Evolutionary conservation across 2,797 vertebrate species (phyloP), one percentile per base, ranked within the genome.

Genomic region (Mormyrops attenuatus): DNA sequence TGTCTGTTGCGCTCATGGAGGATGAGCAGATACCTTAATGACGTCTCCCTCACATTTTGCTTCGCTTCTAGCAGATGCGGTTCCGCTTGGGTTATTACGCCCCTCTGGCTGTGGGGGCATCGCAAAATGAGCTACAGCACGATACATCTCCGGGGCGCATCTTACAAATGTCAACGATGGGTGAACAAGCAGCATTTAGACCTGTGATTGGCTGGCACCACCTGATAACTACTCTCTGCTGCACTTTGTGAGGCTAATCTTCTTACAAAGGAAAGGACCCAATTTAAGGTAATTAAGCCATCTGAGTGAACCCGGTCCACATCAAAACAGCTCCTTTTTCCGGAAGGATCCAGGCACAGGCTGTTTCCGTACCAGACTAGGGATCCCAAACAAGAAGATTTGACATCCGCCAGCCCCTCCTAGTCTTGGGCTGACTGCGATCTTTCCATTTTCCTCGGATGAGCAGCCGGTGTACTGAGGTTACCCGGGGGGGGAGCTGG

Each of bases 391-490:
- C 47, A 52, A 41, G 15, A n/a, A 20, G 41, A 80, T 44, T 20
- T 80, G 73, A 44, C 44, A 85, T 13, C 82, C 20, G 22, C 9
- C 82, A 50, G 82, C 44, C 38, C 38, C 41, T 22, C 20, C 82
- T 22, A 13, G 44, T 85, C 44, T 85, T 1, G 38, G 47, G 41
- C 20, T 85, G 73, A 41, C 82, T 93, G 91, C 94, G 94, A 95
- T 95, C 93, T 94, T 92, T 93, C 89, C 91, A 30, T 90, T 93
- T 96, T 95, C 94, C 94, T 92, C 90, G 93, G 93, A 91, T 94
- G 94, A 94, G 93, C 90, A 93, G 91, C 89, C 88, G 90, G 49
- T 88, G 91, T 91, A 82, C 92, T 88, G 88, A 88, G 88, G 89
- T 41, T n/a, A 15, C 91, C 80, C 80, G 38, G 89, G 90, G 90